These are phyloP conservation scores for Pteropus alecto DNA, from an alignment of 2,113 vertebrate species.

Conservation along the genomic window DNA sequence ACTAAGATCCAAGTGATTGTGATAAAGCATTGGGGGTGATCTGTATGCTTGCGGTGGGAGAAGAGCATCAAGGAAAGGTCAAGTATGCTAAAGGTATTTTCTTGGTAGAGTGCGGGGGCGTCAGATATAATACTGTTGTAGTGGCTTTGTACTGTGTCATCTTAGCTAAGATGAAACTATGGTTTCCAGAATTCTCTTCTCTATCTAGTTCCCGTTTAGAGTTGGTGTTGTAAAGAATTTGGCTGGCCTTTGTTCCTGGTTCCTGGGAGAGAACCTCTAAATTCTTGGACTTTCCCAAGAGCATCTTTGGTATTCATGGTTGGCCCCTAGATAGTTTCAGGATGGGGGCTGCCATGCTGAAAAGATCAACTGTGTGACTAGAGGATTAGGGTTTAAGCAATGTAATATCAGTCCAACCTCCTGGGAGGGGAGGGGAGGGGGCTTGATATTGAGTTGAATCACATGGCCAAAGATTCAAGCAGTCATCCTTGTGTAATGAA, in stretches of 20 bases:
- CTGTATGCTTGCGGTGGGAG: neutral
- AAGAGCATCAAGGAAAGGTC: neutral
- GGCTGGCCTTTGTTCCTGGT: neutral
- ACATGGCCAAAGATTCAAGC: neutral
- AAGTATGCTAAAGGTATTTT: neutral
- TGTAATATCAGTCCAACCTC: neutral
- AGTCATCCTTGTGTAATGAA: neutral
- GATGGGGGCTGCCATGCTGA: neutral
- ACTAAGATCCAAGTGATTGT: neutral
- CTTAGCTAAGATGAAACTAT: neutral
- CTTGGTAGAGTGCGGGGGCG: neutral
- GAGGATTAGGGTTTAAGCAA: neutral
- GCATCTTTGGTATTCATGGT: neutral
- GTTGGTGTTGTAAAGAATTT: neutral
- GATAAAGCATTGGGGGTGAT: neutral
- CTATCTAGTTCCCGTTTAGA: neutral
- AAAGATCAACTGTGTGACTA: neutral
- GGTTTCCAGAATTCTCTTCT: neutral
- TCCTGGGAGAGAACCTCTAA: neutral
- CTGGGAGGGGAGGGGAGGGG: neutral
- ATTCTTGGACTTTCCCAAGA: neutral
- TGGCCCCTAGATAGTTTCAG: neutral
- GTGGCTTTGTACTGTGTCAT: neutral
- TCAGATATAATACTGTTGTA: neutral
- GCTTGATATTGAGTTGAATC: neutral